These are phyloP conservation scores for Melanaphis sacchari DNA, from an alignment of 1,140 invertebrate species.

Conservation along the genomic window DNA sequence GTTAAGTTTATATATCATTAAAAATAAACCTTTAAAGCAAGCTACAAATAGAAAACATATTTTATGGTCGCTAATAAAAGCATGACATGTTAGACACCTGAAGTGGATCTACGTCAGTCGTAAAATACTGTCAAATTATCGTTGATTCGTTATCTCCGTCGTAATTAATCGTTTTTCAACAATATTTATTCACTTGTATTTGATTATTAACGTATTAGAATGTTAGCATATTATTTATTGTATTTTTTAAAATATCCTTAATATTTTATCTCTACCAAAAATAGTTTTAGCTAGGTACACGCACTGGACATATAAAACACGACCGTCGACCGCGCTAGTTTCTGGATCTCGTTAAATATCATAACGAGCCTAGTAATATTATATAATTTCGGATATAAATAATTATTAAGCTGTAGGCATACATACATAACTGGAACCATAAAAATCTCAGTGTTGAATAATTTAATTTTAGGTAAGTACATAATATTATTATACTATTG, in stretches of 20 bases:
- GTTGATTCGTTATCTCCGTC: background rate
- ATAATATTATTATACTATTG: background rate
- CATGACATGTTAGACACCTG: background rate
- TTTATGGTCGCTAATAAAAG: background rate
- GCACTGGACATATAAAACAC: background rate
- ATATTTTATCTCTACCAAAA: background rate
- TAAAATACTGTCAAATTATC: background rate
- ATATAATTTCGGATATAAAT: background rate
- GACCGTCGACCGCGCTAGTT: background rate
- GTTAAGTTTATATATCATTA: background rate
- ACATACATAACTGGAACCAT: background rate
- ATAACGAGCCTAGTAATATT: background rate
- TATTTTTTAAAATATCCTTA: background rate
- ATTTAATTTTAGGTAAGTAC: background rate
- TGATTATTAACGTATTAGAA: background rate
- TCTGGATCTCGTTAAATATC: background rate
- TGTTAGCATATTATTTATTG: background rate
- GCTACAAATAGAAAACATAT: constrained; percentile 1
- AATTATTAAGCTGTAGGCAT: background rate
- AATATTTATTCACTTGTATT: background rate
- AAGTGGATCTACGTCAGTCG: background rate
- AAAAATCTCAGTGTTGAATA: background rate
- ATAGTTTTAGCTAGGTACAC: background rate
- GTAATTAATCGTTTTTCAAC: background rate
- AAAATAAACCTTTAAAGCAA: background rate